Evolutionary conservation across 2,797 vertebrate species (phyloP).

Genomic region (Coluber constrictor): DNA sequence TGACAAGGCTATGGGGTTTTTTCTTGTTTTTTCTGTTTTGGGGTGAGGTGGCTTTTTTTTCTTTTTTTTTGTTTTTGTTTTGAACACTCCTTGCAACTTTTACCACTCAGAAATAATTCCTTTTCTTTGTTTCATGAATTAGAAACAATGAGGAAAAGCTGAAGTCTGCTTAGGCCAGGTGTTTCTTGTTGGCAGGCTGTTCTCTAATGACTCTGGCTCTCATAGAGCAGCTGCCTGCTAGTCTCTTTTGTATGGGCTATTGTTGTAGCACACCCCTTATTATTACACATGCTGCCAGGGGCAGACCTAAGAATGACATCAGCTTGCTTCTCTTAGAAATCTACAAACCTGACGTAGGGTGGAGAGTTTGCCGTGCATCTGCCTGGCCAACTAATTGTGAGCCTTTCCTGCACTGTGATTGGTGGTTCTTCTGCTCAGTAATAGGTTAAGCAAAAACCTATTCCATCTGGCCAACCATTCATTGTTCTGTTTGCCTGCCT

Average conservation of each 20-base stretch:
- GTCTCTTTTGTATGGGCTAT: slow-evolving; percentile 84
- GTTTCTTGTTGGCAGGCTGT: slow-evolving; percentile 81
- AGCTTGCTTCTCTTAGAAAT: slow-evolving; percentile 82
- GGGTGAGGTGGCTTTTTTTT: background rate
- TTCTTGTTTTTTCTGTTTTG: background rate
- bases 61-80: slow-evolving; percentile 15
- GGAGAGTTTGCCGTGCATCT: slow-evolving; percentile 79
- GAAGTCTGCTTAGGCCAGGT: slow-evolving; percentile 80
- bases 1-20: background rate
- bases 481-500: slow-evolving; percentile 79
- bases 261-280: slow-evolving; percentile 83
- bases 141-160: slow-evolving; percentile 74
- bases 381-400: slow-evolving; percentile 79
- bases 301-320: slow-evolving; percentile 78
- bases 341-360: slow-evolving; percentile 75
- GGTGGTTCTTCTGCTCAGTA: slow-evolving; percentile 71
- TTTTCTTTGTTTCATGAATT: slow-evolving; percentile 72
- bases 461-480: slow-evolving; percentile 87
- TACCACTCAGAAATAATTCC: slow-evolving; percentile 74
- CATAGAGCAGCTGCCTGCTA: slow-evolving; percentile 87
- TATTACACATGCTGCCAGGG: slow-evolving; percentile 83
- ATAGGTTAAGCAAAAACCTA: slow-evolving; percentile 80
- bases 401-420: slow-evolving; percentile 70
- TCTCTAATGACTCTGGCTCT: slow-evolving; percentile 80
- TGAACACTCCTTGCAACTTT: slow-evolving; percentile 63